Conservation (phyloP, 2,888 invertebrate species). For the Eupithecia subumbrata region DNA sequence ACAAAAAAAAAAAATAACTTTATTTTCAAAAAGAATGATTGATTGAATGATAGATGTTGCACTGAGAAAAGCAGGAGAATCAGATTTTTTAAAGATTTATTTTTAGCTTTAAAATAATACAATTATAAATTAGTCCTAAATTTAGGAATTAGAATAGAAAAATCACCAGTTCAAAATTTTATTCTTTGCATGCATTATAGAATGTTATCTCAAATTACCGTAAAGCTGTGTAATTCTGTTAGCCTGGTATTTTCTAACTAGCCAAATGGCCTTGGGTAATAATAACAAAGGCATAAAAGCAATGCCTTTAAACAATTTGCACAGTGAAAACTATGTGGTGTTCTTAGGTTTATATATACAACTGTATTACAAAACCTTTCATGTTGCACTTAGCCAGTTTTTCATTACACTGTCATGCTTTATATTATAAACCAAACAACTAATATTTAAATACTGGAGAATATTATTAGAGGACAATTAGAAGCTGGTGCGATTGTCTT, state of each 20-base stretch:
- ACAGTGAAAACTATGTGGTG: not conserved
- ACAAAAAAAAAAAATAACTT: too few relatives aligned
- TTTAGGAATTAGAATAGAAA: not conserved
- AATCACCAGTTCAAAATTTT: not conserved
- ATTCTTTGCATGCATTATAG: not conserved
- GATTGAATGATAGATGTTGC: not conserved
- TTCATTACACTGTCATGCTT: too few relatives aligned
- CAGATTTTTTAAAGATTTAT: too few relatives aligned
- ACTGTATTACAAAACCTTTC: too few relatives aligned
- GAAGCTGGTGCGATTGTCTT: too few relatives aligned
- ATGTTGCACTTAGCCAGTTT: too few relatives aligned
- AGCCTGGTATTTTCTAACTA: not conserved
- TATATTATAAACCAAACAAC: too few relatives aligned
- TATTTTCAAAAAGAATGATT: too few relatives aligned
- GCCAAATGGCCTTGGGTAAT: not conserved
- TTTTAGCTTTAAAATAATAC: too few relatives aligned
- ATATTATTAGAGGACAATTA: too few relatives aligned
- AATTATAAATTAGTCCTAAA: not conserved
- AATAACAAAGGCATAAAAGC: not conserved
- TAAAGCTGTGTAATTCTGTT: not conserved
- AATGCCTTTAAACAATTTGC: not conserved
- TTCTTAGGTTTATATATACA: too few relatives aligned
- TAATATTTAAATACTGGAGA: not conserved
- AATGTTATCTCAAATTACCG: constrained; percentile 11
- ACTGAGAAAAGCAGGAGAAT: not conserved